phyloP scores from a whole-genome alignment of 2,113 vertebrate genomes.

The Dicentrarchus labrax region DNA sequence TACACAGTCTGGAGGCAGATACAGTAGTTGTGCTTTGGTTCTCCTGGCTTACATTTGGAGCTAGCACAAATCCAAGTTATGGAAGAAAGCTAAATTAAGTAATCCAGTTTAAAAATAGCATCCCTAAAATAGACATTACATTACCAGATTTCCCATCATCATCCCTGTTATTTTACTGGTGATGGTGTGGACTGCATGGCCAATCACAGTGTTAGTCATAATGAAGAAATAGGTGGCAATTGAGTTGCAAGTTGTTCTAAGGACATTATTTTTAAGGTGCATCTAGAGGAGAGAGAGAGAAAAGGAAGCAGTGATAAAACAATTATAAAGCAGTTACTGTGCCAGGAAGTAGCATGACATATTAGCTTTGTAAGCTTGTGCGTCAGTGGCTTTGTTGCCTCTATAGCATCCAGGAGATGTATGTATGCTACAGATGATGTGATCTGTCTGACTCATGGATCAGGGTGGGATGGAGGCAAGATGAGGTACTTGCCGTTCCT shows the following conservation, averaged over 20 bases:
- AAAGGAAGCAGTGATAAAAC: not conserved
- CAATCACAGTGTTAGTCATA: not conserved
- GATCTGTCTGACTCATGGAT: slow-evolving; percentile 62
- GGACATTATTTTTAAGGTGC: not conserved
- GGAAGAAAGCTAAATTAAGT: not conserved
- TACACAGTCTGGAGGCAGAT: not conserved
- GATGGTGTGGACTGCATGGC: not conserved
- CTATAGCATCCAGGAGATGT: not conserved
- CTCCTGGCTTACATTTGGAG: not conserved
- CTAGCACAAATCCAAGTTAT: not conserved
- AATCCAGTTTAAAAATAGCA: not conserved
- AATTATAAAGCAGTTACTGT: not conserved
- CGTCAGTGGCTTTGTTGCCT: slow-evolving; percentile 1
- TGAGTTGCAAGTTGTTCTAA: not conserved
- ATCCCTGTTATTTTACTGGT: not conserved
- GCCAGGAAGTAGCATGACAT: not conserved
- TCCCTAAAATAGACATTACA: not conserved
- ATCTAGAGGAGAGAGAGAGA: not conserved
- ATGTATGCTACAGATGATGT: slow-evolving; percentile 48
- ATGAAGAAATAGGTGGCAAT: not conserved
- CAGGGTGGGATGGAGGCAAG: slow-evolving; percentile 54
- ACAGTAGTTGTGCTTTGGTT: not conserved
- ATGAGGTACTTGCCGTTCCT: slow-evolving; percentile 59
- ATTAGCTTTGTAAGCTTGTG: slow-evolving; percentile 4
- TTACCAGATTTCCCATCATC: not conserved